Percentiles rank a stretch among this genome's conserved stretches.
These are phyloP conservation scores for Tetramorium simillimum DNA, from an alignment of 1,140 invertebrate species.

Conservation along the genomic window DNA sequence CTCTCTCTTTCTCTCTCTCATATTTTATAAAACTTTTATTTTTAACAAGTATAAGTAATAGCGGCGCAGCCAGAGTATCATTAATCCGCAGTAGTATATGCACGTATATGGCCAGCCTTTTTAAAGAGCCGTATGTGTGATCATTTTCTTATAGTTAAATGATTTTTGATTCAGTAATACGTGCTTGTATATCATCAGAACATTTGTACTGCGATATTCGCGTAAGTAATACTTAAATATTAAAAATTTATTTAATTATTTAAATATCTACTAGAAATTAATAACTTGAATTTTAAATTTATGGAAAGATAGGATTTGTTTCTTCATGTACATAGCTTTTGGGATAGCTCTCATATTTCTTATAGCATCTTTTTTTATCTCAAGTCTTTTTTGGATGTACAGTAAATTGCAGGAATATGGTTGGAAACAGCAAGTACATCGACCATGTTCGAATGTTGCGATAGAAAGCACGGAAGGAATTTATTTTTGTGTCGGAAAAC, in stretches of 20 bases:
- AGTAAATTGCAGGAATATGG: constrained; percentile 1
- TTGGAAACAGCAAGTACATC: not conserved
- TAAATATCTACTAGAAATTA: not conserved
- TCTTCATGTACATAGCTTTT: not conserved
- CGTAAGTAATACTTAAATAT: not conserved
- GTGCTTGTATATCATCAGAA: not conserved
- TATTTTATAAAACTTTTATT: not conserved
- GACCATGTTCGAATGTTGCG: not conserved
- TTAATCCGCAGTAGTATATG: not conserved
- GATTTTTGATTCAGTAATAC: not conserved
- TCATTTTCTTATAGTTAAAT: not conserved
- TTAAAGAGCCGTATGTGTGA: not conserved
- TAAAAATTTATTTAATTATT: not conserved
- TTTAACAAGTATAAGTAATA: not conserved
- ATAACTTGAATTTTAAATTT: not conserved
- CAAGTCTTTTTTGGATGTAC: not conserved
- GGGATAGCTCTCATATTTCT: not conserved
- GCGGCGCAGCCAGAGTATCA: not conserved
- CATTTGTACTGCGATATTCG: not conserved
- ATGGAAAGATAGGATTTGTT: not conserved
- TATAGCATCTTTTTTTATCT: not conserved
- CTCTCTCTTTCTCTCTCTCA: no score
- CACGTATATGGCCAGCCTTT: not conserved
- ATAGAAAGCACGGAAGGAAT: not conserved
- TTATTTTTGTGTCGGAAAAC: constrained; percentile 28